Evolutionary conservation across 1,140 invertebrate genomes (phyloP), one percentile per base, ranked within the genome.

Genomic region (Saccostrea glomerata): DNA sequence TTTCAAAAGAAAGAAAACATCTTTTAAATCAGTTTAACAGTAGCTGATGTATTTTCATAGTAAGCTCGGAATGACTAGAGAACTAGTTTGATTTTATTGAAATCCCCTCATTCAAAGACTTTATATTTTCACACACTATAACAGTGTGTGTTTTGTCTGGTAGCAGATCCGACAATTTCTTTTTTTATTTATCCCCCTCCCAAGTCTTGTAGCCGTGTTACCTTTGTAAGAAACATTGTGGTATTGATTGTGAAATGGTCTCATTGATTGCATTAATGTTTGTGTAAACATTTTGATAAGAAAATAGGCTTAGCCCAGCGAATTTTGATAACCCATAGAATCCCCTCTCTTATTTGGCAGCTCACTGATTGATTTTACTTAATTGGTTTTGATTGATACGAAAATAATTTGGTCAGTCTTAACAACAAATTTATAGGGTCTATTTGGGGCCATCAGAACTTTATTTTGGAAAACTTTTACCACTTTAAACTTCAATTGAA

Each of bases 401-500:
- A 77, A 77, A 77, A 77, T 30, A 77, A 77, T 77, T 77, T 77
- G 70, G 70, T 36, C 70, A 77, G 30, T 77, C 70, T 77, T 36
- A 25, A 77, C 70, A 77, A 77, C 70, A 77, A 36, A 77, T 77
- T 77, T 77, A 77, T 36, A 36, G 70, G 70, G 70, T 77, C 70
- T 77, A 77, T 77, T 77, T 77, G 25, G 70, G 30, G 70, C 70
- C 70, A 77, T 77, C 70, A 77, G 70, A 77, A 77, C 70, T 77
- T 77, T 77, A 77, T 77, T 77, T 77, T 30, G 25, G 70, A 77
- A 77, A 77, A 77, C 70, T 77, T 77, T 77, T 77, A 77, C 70
- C 70, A 77, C 70, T 77, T 77, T 77, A 77, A 77, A 77, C 70
- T 77, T 77, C 70, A 77, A 77, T 77, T 30, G 23, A 77, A 77